Evolutionary conservation across 1,140 invertebrate genomes (phyloP), one percentile per base, ranked within the genome.

Genomic region (Meloidogyne floridensis): DNA sequence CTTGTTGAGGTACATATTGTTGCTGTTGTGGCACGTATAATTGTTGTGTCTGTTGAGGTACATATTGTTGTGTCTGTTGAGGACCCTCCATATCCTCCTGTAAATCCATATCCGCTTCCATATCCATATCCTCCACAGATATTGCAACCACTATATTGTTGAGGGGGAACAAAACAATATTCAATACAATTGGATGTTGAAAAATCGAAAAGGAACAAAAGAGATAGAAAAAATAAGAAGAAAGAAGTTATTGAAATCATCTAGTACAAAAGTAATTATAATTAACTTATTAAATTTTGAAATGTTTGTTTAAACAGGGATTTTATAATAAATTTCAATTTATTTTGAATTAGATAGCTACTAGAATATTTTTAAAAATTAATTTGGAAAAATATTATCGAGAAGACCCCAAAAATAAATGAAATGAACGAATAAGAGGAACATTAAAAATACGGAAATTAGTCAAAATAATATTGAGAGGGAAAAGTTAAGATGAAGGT

Each of bases 381-480:
- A 6, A 65, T 7, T 13, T 65, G 7, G n/a, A 65, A n/a, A 59
- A 59, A 59, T 5, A 15, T 15, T 15, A 15, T 15, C 4, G 4
- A 59, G 13, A 15, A 59, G 15, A 15, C 11, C 56, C 4, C 4
- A 15, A 59, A 65, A 65, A 65, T 65, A 65, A n/a, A n/a, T 65
- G 7, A 65, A 65, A 65, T 65, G 59, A 65, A 47, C 47, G 47
- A 47, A 47, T 47, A 47, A 47, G n/a, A 65, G n/a, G 7, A 65
- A 65, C 15, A 65, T 65, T 65, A 65, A 65, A 65, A n/a, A 65
- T n/a, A 65, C 59, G n/a, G 59, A 65, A 65, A 65, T 65, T 65
- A 65, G 5, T n/a, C 15, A 65, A 65, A 65, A 47, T 47, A 65
- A n/a, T 65, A n/a, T n/a, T 65, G 7, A 59, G 56, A 56, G 13